Conservation (phyloP, 2,113 vertebrate species). For the Albula glossodonta region DNA sequence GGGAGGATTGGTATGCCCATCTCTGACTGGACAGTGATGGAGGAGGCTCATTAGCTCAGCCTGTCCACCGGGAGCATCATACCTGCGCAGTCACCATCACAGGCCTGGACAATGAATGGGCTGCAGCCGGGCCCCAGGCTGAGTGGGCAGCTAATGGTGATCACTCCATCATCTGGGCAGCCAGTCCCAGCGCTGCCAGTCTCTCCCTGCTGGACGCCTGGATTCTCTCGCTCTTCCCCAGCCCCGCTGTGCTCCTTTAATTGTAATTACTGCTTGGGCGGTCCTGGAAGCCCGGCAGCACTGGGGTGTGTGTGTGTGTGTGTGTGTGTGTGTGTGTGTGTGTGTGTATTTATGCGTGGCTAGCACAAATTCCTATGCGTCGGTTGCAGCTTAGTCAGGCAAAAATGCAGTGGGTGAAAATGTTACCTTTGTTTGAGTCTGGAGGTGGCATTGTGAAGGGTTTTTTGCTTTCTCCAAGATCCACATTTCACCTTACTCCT, state of each 20-base stretch:
- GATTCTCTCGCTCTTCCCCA: not conserved
- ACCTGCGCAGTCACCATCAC: not conserved
- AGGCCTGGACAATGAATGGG: not conserved
- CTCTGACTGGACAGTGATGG: not conserved
- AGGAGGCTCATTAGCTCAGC: not conserved
- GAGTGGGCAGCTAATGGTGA: constrained; percentile 8
- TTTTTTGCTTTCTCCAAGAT: not conserved
- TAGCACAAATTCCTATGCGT: no score
- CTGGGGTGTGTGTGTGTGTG: not conserved
- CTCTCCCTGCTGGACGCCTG: not conserved
- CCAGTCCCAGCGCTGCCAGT: not conserved
- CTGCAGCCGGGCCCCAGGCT: not conserved
- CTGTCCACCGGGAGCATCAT: not conserved
- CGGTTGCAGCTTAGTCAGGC: no score
- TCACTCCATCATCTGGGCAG: not conserved
- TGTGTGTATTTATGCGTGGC: not conserved
- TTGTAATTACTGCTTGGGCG: not conserved
- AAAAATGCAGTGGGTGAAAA: not conserved
- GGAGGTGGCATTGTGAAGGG: not conserved
- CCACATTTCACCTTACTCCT: not conserved
- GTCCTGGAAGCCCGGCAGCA: not conserved
- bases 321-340: not conserved
- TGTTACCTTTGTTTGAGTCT: not conserved
- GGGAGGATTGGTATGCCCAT: no score
- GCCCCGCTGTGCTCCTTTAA: not conserved